Conservation (phyloP, 2,797 vertebrate genomes). For the Pipistrellus kuhlii region DNA sequence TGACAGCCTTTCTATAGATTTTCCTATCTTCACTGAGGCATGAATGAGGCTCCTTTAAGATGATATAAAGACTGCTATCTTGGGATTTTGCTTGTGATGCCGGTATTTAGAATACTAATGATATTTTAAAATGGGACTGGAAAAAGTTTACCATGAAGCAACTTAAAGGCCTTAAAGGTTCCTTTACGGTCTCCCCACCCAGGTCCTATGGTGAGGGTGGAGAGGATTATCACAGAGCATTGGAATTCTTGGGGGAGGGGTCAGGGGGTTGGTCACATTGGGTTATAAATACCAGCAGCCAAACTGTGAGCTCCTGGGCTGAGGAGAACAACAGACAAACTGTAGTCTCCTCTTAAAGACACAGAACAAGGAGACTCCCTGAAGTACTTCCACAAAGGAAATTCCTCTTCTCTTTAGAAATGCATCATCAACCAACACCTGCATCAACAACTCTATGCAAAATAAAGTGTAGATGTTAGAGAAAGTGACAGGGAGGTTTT, state of each 20-base stretch:
- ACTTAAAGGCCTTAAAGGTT: conserved; percentile 13
- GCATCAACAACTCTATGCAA: conserved; percentile 46
- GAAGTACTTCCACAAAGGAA: conserved; percentile 64
- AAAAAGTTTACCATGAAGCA: conserved; percentile 79
- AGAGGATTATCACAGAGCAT: conserved; percentile 81
- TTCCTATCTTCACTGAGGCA: conserved; percentile 49
- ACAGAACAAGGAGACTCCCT: conserved; percentile 49
- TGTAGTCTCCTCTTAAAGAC: conserved; percentile 64
- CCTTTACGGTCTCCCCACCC: conserved; percentile 78
- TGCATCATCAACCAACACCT: conserved; percentile 35
- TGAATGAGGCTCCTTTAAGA: conserved; percentile 80
- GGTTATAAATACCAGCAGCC: conserved; percentile 87
- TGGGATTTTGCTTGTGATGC: conserved; percentile 80
- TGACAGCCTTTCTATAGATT: conserved; percentile 47
- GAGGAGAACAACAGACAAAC: conserved; percentile 79
- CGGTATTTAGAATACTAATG: conserved; percentile 84
- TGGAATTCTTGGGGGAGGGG: conserved; percentile 77
- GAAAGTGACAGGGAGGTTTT: conserved; percentile 66
- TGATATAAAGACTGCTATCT: conserved; percentile 76
- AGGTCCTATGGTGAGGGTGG: conserved; percentile 79
- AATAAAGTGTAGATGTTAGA: conserved; percentile 12
- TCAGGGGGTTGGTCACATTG: conserved; percentile 73
- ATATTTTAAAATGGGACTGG: conserved; percentile 84
- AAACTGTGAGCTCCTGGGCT: conserved; percentile 58
- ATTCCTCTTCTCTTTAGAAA: conserved; percentile 67